Conservation (phyloP, 2,113 vertebrate genomes). For the Maccullochella peelii region DNA sequence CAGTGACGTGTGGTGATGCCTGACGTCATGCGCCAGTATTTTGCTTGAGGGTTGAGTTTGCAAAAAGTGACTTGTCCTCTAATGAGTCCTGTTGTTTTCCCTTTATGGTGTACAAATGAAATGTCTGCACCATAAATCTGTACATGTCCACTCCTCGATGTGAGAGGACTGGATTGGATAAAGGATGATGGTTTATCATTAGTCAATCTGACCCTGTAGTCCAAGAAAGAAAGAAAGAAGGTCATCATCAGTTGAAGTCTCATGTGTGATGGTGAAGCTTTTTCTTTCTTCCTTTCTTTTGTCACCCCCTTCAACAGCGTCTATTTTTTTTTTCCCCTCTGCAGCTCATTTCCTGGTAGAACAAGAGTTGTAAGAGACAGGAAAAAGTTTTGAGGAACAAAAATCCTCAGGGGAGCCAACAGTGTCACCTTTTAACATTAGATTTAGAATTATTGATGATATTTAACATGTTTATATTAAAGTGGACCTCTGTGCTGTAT, state of each 20-base stretch:
- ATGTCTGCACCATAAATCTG: background rate
- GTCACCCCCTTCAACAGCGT: background rate
- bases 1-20: conserved; percentile 13
- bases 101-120: background rate
- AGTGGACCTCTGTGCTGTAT: background rate
- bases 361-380: background rate
- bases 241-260: background rate
- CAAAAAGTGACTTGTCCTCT: background rate
- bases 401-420: background rate
- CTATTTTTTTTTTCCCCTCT: background rate
- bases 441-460: background rate
- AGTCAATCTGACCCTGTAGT: conserved; percentile 2
- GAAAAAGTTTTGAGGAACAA: conserved; percentile 18
- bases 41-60: conserved; percentile 11
- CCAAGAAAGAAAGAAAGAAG: background rate
- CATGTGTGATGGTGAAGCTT: background rate
- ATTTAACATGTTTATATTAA: background rate
- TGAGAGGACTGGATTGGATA: background rate
- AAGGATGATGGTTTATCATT: background rate
- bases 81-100: background rate
- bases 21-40: conserved; percentile 31
- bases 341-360: background rate
- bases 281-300: background rate
- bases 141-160: too few species aligned
- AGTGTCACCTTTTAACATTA: background rate